Conservation (phyloP, 2,888 invertebrate species). For the Drosophila kambysellisi region DNA sequence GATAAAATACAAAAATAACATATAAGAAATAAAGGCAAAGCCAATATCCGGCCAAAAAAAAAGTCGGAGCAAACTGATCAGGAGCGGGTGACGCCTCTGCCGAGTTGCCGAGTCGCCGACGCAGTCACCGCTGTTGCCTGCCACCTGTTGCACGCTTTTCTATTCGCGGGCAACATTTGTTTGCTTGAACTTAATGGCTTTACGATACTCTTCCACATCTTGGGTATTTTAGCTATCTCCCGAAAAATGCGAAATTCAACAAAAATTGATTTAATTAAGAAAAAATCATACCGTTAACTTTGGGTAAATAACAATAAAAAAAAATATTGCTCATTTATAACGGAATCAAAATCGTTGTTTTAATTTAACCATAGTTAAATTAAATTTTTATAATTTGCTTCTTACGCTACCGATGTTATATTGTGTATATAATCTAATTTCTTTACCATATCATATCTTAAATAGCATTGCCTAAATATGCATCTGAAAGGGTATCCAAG, state of each 20-base stretch:
- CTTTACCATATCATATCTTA: neutral
- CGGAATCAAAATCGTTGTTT: neutral
- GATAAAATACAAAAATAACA: no score
- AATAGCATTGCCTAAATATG: neutral
- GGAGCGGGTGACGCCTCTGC: slow-evolving; percentile 26
- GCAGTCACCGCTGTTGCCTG: slow-evolving; percentile 18
- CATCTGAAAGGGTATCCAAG: neutral
- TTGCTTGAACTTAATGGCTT: slow-evolving; percentile 50
- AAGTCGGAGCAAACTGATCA: slow-evolving; percentile 26
- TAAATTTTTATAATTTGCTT: neutral
- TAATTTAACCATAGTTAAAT: neutral
- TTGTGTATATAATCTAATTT: neutral
- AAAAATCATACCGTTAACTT: neutral
- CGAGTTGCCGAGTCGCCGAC: neutral
- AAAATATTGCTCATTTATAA: neutral
- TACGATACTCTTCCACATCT: slow-evolving; percentile 6
- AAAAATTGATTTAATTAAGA: neutral
- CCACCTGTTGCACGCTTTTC: slow-evolving; percentile 75
- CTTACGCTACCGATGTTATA: neutral
- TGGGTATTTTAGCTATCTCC: neutral
- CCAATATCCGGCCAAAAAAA: slow-evolving; percentile 63
- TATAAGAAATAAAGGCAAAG: slow-evolving; percentile 23
- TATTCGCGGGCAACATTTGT: slow-evolving; percentile 61
- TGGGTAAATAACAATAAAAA: neutral
- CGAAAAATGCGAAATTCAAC: neutral